phyloP scores from a whole-genome alignment of 1,140 invertebrate species.

The Orchestia grillus region DNA sequence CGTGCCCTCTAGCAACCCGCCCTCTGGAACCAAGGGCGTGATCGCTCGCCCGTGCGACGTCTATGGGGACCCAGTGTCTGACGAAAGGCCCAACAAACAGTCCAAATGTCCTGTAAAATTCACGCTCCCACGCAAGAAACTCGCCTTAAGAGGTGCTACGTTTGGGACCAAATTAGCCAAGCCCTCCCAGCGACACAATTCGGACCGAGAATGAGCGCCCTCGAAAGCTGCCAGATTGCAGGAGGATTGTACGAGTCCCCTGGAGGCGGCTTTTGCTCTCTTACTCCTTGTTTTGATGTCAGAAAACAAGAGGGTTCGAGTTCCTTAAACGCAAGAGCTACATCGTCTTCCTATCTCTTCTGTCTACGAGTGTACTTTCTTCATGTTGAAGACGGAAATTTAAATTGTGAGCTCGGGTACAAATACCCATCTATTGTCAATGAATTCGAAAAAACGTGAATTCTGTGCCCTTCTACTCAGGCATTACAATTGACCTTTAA shows the following conservation, averaged over 20 bases:
- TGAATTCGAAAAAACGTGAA: too few species aligned
- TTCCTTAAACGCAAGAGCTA: neutral
- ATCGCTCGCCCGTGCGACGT: conserved; percentile 37
- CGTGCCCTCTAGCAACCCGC: neutral
- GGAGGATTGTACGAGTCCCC: neutral
- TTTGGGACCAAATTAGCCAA: conserved; percentile 48
- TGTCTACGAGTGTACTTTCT: too few species aligned
- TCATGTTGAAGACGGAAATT: too few species aligned
- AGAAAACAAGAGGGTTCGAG: neutral
- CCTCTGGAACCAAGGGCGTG: neutral
- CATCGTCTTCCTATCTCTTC: neutral
- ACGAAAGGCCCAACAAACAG: conserved; percentile 33
- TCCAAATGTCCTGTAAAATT: conserved; percentile 53
- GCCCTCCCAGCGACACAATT: conserved; percentile 41
- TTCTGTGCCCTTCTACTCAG: too few species aligned
- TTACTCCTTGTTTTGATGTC: neutral
- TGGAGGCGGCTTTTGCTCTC: neutral
- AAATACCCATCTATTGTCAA: too few species aligned
- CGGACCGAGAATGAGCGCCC: conserved; percentile 22
- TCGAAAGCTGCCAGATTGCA: conserved; percentile 17
- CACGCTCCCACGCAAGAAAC: conserved; percentile 33
- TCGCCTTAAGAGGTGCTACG: conserved; percentile 39
- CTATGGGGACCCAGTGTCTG: neutral
- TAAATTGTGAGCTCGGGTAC: too few species aligned
- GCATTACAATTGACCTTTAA: too few species aligned